These are phyloP conservation scores for Sternotherus odoratus DNA, from an alignment of 2,797 vertebrate genomes.

Conservation along the genomic window DNA sequence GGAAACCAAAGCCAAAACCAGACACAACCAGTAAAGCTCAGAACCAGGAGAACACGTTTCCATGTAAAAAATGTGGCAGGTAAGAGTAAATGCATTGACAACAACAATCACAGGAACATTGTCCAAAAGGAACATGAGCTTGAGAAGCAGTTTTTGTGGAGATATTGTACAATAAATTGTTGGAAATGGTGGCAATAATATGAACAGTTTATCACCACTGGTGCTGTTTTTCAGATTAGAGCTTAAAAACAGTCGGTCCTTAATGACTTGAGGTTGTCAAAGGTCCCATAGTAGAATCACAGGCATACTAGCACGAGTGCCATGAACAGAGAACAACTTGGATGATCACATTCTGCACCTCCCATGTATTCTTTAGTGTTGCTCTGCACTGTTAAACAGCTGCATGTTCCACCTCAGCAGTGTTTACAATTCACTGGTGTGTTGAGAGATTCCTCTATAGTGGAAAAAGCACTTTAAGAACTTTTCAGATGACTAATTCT, in stretches of 20 bases:
- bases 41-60: conserved; percentile 92
- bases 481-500: background rate
- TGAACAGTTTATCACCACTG: background rate
- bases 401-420: background rate
- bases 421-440: accelerated
- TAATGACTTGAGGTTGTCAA: background rate
- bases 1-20: conserved; percentile 74
- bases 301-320: background rate
- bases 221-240: background rate
- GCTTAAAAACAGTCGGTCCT: background rate
- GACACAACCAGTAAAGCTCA: conserved; percentile 82
- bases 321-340: background rate
- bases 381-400: background rate
- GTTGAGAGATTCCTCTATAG: background rate
- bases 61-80: conserved; percentile 99
- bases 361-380: background rate
- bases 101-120: background rate
- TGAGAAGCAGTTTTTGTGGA: background rate
- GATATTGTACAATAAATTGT: background rate
- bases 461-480: background rate
- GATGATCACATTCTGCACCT: background rate
- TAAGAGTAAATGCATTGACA: conserved; percentile 71
- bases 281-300: background rate
- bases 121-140: background rate
- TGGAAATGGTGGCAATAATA: background rate